Percentiles rank a stretch among this genome's conserved stretches.
These are phyloP conservation scores for Salpingus planirostris DNA, from an alignment of 2,888 invertebrate species.

Conservation along the genomic window DNA sequence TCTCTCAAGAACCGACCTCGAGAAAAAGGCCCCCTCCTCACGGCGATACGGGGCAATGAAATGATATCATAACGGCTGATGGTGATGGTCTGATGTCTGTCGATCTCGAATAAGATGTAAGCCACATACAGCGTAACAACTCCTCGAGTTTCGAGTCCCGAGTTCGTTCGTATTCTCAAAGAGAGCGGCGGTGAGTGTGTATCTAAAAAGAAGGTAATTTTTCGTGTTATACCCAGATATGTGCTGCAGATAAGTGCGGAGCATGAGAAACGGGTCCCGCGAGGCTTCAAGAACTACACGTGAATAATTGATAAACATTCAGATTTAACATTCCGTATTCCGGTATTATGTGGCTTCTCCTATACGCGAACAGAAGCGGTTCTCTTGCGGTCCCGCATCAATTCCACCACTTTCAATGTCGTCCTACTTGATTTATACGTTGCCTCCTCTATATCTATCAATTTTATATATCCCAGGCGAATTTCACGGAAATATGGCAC, in stretches of 20 bases:
- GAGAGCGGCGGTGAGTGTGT: too few species aligned
- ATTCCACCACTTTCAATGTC: constrained; percentile 21
- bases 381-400: constrained; percentile 18
- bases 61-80: too few species aligned
- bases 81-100: too few species aligned
- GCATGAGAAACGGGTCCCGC: constrained; percentile 29
- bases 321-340: constrained; percentile 37
- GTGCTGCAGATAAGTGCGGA: constrained; percentile 28
- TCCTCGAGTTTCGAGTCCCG: background rate
- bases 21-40: too few species aligned
- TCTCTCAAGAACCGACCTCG: too few species aligned
- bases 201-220: constrained; percentile 19
- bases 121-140: background rate
- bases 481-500: background rate
- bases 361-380: constrained; percentile 25
- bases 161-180: too few species aligned
- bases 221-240: constrained; percentile 27
- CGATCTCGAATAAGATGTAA: too few species aligned
- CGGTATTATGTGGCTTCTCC: constrained; percentile 26
- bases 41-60: too few species aligned
- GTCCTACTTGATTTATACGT: constrained; percentile 31
- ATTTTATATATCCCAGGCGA: constrained; percentile 24
- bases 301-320: constrained; percentile 39
- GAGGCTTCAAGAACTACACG: constrained; percentile 29
- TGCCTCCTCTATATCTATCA: constrained; percentile 30